Base-by-base conservation (phyloP, 2,797 vertebrate species). In the Lophius americanus region DNA sequence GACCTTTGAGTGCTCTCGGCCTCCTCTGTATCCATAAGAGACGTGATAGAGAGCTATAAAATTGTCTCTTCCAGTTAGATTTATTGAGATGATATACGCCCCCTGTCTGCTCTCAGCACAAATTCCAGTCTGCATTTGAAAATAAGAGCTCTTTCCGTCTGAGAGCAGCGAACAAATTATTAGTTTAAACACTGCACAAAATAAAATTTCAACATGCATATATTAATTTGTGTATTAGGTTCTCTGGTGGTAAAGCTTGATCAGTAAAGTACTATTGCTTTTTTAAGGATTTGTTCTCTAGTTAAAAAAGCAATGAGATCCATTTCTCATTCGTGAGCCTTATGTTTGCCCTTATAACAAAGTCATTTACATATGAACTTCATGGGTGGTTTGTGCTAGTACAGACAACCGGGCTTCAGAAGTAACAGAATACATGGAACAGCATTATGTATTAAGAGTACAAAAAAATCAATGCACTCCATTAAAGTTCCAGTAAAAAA, bases 61-160 rank as follows among this genome's bases (percentile, higher is more conserved):
- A 85, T 77, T 83, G 66, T 87, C 79, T 81, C 48, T 73, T 68
- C 79, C 73, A 65, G 80, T 70, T 66, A 82, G 81, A 90, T 90
- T 89, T 89, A 89, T 83, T 87, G 76, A 89, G 84, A 85, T 85
- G 79, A 89, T 83, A 73, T 81, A 87, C 75, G 69, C 76, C 70
- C 64, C 44, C 68, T 69, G 66, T 81, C 76, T 73, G 60, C 64
- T 53, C 65, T 37, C 74, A 69, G 75, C 73, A 64, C 71, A 53
- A 2, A 75, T 82, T 77, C 68, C 7, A 66, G 39, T 69, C 60
- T 55, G 64, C 65, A 10, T 78, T 85, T 84, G 68, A 67, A 75
- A 81, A 74, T 58, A 64, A 75, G 63, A 75, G 64, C 68, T 57
- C 70, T 77, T 75, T 68, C n/a, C 39, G 67, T 13, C 50, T 0